Evolutionary conservation across 2,113 vertebrate species (phyloP), one percentile per base, ranked within the genome.

Genomic region (Antigone vipio): DNA sequence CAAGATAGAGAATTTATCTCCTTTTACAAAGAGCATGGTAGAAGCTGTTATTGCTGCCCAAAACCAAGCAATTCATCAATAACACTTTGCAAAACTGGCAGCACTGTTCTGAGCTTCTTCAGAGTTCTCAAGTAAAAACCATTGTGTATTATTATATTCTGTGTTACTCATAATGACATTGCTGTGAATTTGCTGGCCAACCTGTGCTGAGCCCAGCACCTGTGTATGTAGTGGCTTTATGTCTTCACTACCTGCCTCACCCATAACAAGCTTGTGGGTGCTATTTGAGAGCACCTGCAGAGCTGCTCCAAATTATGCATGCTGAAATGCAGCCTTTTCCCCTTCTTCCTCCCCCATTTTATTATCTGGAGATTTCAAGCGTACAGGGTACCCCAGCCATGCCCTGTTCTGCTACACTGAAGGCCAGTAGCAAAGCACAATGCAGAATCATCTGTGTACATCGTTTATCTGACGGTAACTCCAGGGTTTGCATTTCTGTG

Each of bases 41-140:
- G 91, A 95, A 89, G 69, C 88, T 91, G 67, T 42, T 93, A 5
- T 47, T 66, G 71, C 78, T 95, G 47, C 71, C 59, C n/a, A 45
- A 64, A 88, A 90, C 29, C 73, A 92, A 91, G 20, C 60, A 24
- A 45, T 93, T 50, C 55, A 50, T 12, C 83, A 88, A 26, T 42
- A 83, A 67, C 38, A 47, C 85, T 92, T 92, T 49, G 30, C 90
- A 91, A 68, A 71, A 77, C 32, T 58, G 92, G 52, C 38, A 88
- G 72, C 17, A 5, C 58, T 75, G 42, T 71, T 90, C 52, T 66
- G 53, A 96, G 38, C 62, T 94, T 32, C 88, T 92, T 71, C 63
- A 62, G 85, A 86, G 69, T 93, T 91, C 63, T 84, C 49, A 60
- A 50, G 34, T 53, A 40, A 82, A 88, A 92, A 17, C 24, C 18